Conservation (phyloP, 2,888 invertebrate genomes). For the Caenorhabditis zanzibari region DNA sequence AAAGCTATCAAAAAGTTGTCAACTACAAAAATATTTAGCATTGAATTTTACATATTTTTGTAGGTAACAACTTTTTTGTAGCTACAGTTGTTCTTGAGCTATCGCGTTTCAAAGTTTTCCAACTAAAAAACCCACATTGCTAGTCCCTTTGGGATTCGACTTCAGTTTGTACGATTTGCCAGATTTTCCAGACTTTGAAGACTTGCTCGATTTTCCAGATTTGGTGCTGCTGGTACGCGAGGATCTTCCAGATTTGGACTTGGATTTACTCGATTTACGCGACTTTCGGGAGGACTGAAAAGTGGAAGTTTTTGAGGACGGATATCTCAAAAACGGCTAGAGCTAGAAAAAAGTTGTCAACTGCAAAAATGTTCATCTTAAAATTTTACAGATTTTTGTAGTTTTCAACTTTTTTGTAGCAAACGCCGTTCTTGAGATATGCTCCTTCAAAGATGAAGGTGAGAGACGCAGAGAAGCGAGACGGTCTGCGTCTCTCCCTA, state of each 20-base stretch:
- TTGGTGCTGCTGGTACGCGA: constrained; percentile 7
- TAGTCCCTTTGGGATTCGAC: constrained; percentile 15
- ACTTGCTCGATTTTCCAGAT: constrained; percentile 29
- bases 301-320: background rate
- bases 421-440: no score
- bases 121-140: constrained; percentile 32
- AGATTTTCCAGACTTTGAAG: constrained; percentile 24
- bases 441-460: no score
- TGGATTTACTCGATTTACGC: background rate
- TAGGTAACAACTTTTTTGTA: no score
- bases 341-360: background rate
- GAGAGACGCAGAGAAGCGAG: no score
- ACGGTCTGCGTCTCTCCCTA: no score
- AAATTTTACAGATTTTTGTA: no score
- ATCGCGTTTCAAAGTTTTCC: no score
- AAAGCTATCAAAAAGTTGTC: no score
- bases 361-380: background rate
- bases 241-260: constrained; percentile 23
- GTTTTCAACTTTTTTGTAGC: no score
- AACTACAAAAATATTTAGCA: no score
- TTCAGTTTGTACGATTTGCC: constrained; percentile 17
- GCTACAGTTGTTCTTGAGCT: no score
- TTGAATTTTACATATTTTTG: no score
- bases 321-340: background rate
- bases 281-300: constrained; percentile 22